Evolutionary conservation across 2,797 vertebrate genomes (phyloP).

Genomic region (Hyperoplus immaculatus): DNA sequence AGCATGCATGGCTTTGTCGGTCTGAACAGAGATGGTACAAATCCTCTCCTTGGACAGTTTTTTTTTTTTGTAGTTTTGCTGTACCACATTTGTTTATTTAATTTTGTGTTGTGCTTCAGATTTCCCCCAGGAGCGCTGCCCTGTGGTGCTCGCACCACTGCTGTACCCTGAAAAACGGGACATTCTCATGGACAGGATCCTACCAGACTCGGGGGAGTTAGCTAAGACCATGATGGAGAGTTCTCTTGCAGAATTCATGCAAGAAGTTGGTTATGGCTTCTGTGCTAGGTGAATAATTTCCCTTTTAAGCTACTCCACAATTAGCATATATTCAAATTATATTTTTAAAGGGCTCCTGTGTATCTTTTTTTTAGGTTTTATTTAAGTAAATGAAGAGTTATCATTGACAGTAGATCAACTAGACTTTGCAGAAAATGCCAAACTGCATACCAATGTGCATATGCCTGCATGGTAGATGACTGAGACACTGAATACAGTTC

Average conservation of each 20-base stretch:
- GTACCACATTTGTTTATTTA: constrained; percentile 1
- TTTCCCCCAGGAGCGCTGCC: constrained; percentile 99
- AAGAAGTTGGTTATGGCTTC: constrained; percentile 99
- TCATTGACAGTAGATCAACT: not conserved
- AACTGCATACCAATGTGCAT: not conserved
- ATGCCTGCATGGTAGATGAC: not conserved
- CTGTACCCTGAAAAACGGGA: constrained; percentile 99
- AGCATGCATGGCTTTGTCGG: not conserved
- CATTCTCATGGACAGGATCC: constrained; percentile 99
- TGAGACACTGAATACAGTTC: not conserved
- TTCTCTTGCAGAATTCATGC: constrained; percentile 99
- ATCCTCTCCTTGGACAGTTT: not conserved
- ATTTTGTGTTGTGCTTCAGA: constrained; percentile 81
- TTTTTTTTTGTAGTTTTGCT: not conserved
- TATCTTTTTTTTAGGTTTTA: not conserved
- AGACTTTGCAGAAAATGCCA: not conserved
- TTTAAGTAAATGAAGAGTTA: not conserved
- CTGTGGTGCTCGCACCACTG: constrained; percentile 99
- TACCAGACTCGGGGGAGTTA: constrained; percentile 99
- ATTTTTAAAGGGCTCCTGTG: not conserved
- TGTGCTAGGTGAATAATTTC: constrained; percentile 90
- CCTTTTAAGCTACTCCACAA: not conserved
- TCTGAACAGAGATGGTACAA: not conserved
- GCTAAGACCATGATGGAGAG: constrained; percentile 99
- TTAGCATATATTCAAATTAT: not conserved